phyloP scores from a whole-genome alignment of 2,888 invertebrate genomes.

The Rhagium mordax region DNA sequence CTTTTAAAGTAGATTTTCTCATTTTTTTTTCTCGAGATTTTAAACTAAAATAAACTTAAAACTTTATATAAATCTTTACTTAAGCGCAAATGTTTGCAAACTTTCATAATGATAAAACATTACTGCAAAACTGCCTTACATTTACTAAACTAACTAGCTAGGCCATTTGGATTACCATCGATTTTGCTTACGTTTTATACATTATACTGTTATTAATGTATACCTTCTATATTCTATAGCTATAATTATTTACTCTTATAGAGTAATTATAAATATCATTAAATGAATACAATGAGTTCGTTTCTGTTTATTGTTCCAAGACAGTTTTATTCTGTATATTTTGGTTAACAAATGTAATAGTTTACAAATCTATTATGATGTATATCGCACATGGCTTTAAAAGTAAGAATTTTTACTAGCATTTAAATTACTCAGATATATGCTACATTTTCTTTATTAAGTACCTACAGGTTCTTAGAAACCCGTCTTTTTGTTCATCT shows the following conservation, averaged over 20 bases:
- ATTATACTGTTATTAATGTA: not conserved
- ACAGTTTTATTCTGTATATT: not conserved
- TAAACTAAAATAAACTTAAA: not conserved
- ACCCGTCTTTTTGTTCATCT: conserved; percentile 8
- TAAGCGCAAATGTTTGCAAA: not conserved
- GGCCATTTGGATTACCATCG: not conserved
- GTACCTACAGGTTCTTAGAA: too few species aligned
- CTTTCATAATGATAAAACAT: not conserved
- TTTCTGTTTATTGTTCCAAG: conserved; percentile 12
- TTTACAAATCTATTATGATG: conserved; percentile 56
- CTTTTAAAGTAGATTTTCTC: too few species aligned
- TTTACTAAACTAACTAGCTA: conserved; percentile 22
- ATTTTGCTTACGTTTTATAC: not conserved
- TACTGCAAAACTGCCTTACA: conserved; percentile 24
- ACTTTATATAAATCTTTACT: not conserved
- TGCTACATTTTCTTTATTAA: conserved; percentile 36
- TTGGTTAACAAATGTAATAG: conserved; percentile 48
- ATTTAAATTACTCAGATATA: conserved; percentile 43
- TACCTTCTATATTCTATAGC: conserved; percentile 5
- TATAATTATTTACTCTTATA: conserved; percentile 53
- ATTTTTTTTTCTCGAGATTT: not conserved
- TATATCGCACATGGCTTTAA: conserved; percentile 56
- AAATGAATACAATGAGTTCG: conserved; percentile 39
- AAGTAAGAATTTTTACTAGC: conserved; percentile 52
- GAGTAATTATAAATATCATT: conserved; percentile 41